Evolutionary conservation across 1,140 invertebrate species (phyloP), one percentile per base, ranked within the genome.

Genomic region (Drosophila guanche): DNA sequence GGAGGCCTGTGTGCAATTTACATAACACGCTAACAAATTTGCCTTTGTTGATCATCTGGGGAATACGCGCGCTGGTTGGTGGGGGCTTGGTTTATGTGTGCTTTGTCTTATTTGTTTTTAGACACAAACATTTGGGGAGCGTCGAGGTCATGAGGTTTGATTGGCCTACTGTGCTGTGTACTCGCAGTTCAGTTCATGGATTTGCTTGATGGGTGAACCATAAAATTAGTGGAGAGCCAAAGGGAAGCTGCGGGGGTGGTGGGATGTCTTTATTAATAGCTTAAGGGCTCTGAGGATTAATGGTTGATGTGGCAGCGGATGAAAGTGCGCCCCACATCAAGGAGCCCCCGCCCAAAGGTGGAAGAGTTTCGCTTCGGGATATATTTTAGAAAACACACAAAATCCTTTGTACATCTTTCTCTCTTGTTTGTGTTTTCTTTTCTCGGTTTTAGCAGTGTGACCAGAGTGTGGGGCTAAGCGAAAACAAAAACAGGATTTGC

Each of bases 41-140:
- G 46, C 58, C 55, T 55, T 27, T 73, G 63, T 45, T 73, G 77
- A 76, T 86, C 76, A 71, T 75, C 53, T 53, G 58, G 43, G 71
- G 78, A 56, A 56, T 54, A 54, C 16, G 45, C 23, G 47, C 33
- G 3, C 1, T 53, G 65, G 55, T 27, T 6, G 42, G 25, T 5
- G 43, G 53, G 60, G 68, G 79, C 61, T 75, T 83, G 79, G 80
- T 79, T 79, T 85, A 73, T 86, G 74, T 78, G 69, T 74, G 77
- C 83, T 77, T 86, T 86, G 81, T 86, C 81, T 86, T 86, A 86
- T 85, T 85, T 85, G 79, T 75, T 83, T 81, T 81, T 81, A 81
- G 83, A 51, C 27, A 63, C 66, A 68, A 68, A 68, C 66, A 68
- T 61, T 47, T 67, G 51, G 29, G 51, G 37, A 20, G 16, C 16